Percentiles rank a stretch among this genome's conserved stretches.
phyloP scores from a whole-genome alignment of 2,888 invertebrate genomes.

The Nymphalis urticae region DNA sequence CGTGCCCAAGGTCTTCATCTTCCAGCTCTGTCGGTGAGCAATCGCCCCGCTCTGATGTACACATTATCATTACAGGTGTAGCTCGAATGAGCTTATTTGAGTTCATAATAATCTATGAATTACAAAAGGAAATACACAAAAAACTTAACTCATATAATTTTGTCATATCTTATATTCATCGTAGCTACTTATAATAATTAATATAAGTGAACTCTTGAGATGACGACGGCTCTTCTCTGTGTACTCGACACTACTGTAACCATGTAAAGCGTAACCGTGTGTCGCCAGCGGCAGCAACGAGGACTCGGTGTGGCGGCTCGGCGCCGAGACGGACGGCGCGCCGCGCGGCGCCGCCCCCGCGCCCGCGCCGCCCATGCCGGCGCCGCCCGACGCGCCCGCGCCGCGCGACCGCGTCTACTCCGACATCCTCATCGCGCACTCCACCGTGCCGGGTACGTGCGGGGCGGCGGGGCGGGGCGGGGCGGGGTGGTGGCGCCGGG shows the following conservation, averaged over 20 bases:
- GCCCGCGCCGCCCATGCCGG: constrained; percentile 27
- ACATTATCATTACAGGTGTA: neutral
- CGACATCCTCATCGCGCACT: constrained; percentile 85
- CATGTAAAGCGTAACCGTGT: too few relatives aligned
- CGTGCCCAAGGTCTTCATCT: constrained; percentile 88
- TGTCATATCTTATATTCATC: too few relatives aligned
- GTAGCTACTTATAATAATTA: too few relatives aligned
- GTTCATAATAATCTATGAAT: too few relatives aligned
- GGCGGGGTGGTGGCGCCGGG: too few relatives aligned
- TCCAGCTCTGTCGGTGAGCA: constrained; percentile 84
- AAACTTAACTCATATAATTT: too few relatives aligned
- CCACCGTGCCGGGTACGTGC: constrained; percentile 80
- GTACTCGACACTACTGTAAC: too few relatives aligned
- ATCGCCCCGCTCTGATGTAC: neutral
- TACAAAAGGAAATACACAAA: too few relatives aligned
- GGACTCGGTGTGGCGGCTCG: constrained; percentile 42
- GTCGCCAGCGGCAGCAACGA: constrained; percentile 49
- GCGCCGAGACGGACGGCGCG: constrained; percentile 14
- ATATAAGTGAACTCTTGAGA: too few relatives aligned
- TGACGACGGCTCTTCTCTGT: too few relatives aligned
- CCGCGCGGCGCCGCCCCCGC: constrained; percentile 42
- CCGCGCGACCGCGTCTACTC: constrained; percentile 61
- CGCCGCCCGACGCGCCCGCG: constrained; percentile 30
- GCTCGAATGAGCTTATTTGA: too few relatives aligned
- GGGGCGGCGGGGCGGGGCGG: too few relatives aligned